Percentiles rank a stretch among this genome's conserved stretches.
phyloP scores from a whole-genome alignment of 2,888 invertebrate species.

The Buathra laborator region DNA sequence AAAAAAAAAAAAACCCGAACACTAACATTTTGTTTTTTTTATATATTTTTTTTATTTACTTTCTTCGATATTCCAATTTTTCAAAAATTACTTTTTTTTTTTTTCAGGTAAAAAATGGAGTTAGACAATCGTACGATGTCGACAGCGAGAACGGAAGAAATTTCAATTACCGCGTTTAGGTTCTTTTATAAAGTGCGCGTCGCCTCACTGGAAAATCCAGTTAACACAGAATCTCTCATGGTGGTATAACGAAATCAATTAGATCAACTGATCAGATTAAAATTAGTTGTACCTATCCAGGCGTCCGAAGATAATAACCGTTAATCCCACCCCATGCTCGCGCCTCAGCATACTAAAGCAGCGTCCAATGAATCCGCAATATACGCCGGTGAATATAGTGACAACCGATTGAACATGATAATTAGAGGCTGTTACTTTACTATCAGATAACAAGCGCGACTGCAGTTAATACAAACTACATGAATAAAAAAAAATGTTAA shows the following conservation, averaged over 20 bases:
- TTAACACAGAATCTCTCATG: slow-evolving; percentile 19
- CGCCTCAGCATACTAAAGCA: background rate
- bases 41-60: too few relatives aligned
- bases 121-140: too few relatives aligned
- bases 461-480: background rate
- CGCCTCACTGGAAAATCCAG: slow-evolving; percentile 41
- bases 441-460: slow-evolving; percentile 23
- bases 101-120: too few relatives aligned
- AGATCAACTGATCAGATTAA: slow-evolving; percentile 46
- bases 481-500: slow-evolving; percentile 11
- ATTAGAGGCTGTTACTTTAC: slow-evolving; percentile 51
- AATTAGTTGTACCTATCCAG: slow-evolving; percentile 40
- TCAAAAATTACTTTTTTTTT: too few relatives aligned
- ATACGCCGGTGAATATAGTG: slow-evolving; percentile 3
- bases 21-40: too few relatives aligned
- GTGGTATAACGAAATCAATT: slow-evolving; percentile 59
- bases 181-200: background rate
- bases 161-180: too few relatives aligned
- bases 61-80: too few relatives aligned
- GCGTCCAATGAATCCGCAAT: slow-evolving; percentile 15
- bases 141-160: too few relatives aligned
- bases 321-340: slow-evolving; percentile 43
- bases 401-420: slow-evolving; percentile 44
- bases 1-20: too few relatives aligned
- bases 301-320: slow-evolving; percentile 50